phyloP scores from a whole-genome alignment of 2,888 invertebrate genomes.

The Eubasilissa splendida region DNA sequence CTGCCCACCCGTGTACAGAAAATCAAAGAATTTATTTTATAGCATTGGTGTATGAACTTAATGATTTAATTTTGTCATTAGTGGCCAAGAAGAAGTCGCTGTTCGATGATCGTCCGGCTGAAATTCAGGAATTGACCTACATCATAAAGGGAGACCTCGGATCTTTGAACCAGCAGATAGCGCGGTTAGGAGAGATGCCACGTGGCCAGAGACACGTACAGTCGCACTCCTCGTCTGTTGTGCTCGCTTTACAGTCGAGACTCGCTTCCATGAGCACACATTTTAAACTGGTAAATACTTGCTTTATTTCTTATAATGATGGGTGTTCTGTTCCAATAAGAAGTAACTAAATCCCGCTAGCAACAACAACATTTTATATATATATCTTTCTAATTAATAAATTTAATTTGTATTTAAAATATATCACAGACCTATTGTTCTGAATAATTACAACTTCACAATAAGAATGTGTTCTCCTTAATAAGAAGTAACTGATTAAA shows the following conservation, averaged over 20 bases:
- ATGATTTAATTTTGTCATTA: conserved; percentile 64
- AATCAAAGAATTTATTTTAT: too few species aligned
- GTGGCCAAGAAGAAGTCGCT: conserved; percentile 98
- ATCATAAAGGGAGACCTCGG: conserved; percentile 97
- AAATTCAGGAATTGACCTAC: conserved; percentile 97
- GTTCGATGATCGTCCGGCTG: conserved; percentile 95
- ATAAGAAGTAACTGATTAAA: too few species aligned
- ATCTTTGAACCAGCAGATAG: conserved; percentile 96
- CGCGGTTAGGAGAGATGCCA: conserved; percentile 88
- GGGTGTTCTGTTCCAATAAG: too few species aligned
- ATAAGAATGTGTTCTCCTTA: too few species aligned
- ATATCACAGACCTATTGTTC: too few species aligned
- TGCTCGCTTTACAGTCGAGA: conserved; percentile 92
- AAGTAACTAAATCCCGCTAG: too few species aligned
- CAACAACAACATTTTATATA: too few species aligned
- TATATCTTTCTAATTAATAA: too few species aligned
- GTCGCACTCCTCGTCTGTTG: conserved; percentile 94
- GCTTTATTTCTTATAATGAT: neutral
- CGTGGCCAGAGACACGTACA: conserved; percentile 87
- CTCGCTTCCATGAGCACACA: conserved; percentile 97
- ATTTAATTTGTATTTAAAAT: too few species aligned
- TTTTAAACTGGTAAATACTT: conserved; percentile 85
- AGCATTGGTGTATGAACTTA: too few species aligned
- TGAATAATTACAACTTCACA: too few species aligned
- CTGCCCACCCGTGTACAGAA: too few species aligned